These are phyloP conservation scores for Ophraella communa DNA, from an alignment of 2,888 invertebrate genomes.

Conservation along the genomic window DNA sequence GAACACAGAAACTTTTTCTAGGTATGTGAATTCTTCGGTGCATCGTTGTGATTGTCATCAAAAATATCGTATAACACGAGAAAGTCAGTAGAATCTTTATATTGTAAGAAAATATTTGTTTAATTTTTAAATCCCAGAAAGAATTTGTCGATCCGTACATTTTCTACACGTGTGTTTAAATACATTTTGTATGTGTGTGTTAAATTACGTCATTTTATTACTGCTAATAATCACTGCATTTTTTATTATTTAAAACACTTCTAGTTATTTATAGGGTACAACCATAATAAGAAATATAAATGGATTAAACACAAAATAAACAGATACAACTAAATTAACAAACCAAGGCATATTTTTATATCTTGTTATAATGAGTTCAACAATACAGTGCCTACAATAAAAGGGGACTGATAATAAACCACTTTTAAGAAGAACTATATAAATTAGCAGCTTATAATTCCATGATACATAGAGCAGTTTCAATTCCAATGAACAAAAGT, in stretches of 20 bases:
- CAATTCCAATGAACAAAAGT: no score
- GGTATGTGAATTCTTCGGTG: constrained; percentile 21
- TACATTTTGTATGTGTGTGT: not conserved
- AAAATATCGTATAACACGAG: constrained; percentile 11
- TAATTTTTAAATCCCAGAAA: not conserved
- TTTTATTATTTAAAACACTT: not conserved
- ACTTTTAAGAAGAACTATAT: no score
- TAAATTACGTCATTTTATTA: not conserved
- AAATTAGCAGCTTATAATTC: no score
- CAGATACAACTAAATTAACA: no score
- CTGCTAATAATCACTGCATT: not conserved
- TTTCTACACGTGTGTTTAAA: not conserved
- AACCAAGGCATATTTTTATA: no score
- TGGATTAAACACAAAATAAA: not conserved
- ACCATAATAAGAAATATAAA: not conserved
- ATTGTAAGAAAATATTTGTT: constrained; percentile 6
- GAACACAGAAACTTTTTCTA: constrained; percentile 14
- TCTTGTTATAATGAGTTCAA: no score
- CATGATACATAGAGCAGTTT: no score
- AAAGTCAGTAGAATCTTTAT: constrained; percentile 11
- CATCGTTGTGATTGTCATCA: constrained; percentile 11
- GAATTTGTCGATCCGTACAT: constrained; percentile 2
- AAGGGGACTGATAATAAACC: no score
- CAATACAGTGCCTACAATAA: no score
- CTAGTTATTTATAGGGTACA: not conserved